Evolutionary conservation across 2,888 invertebrate species (phyloP), one percentile per base, ranked within the genome.

Genomic region (Pyrgus malvae): DNA sequence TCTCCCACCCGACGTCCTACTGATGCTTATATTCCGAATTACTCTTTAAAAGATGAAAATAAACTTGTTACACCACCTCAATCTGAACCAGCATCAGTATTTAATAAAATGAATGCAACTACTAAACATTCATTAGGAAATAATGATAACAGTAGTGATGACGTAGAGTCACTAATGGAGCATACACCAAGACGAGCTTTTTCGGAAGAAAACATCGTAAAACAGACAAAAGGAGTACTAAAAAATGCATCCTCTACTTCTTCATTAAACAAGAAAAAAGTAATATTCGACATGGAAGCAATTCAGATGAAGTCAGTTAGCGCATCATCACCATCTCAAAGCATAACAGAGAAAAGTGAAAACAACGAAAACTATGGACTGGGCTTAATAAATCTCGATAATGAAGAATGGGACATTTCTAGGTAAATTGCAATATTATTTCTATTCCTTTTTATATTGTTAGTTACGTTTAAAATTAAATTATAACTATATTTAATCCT

Each of bases 181-280:
- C 65, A 66, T 16, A 66, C 71, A 27, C 60, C 67, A 14, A 76
- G 76, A 67, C 76, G 75, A 55, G 58, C 58, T n/a, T 59, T 68
- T 19, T 76, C 80, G 2, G 76, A 74, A 61, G 79, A 83, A 38
- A 79, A 74, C 55, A 59, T 73, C 49, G 66, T 61, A 58, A 70
- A 80, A 63, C 81, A 79, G 68, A 84, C 90, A 40, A 93, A 91
- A 75, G 87, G 93, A 45, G 93, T 92, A 23, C 69, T 93, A 27
- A 93, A 93, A 78, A 90, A 86, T 68, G 91, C 86, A 40, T 87
- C 91, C 2, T 92, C 92, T 0, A 82, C 80, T 16, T 91, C 90
- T 29, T 91, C 91, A 37, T 69, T 92, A 19, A 85, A 91, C 17
- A 93, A 93, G 65, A 93, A 93, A 72, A 93, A 92, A 77, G 93